Base-by-base conservation (phyloP, 2,797 vertebrate genomes). In the Alcedo quadribrachys region DNA sequence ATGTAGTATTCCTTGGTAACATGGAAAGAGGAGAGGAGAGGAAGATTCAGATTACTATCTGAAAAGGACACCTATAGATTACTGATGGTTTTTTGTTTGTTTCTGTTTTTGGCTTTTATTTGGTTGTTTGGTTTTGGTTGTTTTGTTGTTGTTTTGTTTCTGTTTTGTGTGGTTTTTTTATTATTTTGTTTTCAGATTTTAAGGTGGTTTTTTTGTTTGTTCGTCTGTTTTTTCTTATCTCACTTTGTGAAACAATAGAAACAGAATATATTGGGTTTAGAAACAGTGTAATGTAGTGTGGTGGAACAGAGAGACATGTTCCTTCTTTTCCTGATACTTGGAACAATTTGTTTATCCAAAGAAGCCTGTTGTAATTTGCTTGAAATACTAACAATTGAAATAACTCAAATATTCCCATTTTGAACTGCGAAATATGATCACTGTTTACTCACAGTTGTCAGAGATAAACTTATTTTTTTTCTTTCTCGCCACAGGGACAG, bases 331-430 rank as follows among this genome's bases (percentile, higher is more conserved):
- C 21, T 54, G 15, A 30, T 40, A 37, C 87, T 71, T 55, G 65
- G 78, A 81, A 48, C 32, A 79, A 92, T 93, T 94, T 89, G 42
- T 57, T 92, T 91, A 80, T 40, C 25, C 27, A 83, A 71, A 86
- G 28, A 50, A 84, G 20, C 8, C 60, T 89, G 45, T 45, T 89
- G 43, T 62, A 84, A 89, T 79, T 83, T 87, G 18, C 40, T 86
- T 81, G 58, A 66, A 93, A 92, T 70, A 57, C 73, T 89, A 68
- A 54, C 20, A 55, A 17, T 89, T 86, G 45, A 94, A 95, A 87
- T 77, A 55, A 81, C 68, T 96, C 57, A 84, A 42, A 88, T 89
- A 4, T 45, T 93, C 42, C 82, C 33, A 92, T 48, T 90, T 95
- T 25, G 87, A 25, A 46, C 69, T 68, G 45, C 9, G 50, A 93